Conservation (phyloP, 2,888 invertebrate species). For the Drosophila prolongata region DNA sequence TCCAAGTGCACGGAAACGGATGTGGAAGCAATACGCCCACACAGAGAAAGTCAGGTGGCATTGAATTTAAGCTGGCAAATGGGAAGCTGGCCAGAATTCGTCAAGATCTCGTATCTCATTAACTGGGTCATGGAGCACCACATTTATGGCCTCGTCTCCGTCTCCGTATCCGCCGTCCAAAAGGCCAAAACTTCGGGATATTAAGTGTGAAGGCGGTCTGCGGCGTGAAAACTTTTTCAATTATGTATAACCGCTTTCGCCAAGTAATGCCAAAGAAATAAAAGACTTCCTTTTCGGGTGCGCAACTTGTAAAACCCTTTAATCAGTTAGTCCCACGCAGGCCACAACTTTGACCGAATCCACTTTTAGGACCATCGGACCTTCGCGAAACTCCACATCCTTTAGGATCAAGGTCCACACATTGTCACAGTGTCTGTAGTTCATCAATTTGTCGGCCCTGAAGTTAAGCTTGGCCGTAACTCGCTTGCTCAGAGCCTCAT, state of each 20-base stretch:
- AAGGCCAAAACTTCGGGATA: constrained; percentile 47
- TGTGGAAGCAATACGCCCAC: constrained; percentile 59
- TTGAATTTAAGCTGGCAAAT: constrained; percentile 5
- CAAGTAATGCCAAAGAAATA: constrained; percentile 29
- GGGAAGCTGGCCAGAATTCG: constrained; percentile 19
- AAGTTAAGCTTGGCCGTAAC: neutral
- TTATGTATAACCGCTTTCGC: constrained; percentile 56
- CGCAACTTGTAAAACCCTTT: neutral
- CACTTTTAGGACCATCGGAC: neutral
- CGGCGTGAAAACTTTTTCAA: constrained; percentile 67
- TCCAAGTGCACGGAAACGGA: constrained; percentile 45
- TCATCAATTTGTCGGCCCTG: neutral
- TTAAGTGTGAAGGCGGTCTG: constrained; percentile 55
- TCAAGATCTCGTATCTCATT: constrained; percentile 24
- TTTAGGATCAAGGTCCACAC: neutral
- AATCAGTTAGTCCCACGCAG: neutral
- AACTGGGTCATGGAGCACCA: constrained; percentile 23
- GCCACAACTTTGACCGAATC: constrained; percentile 1
- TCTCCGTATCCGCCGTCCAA: constrained; percentile 5
- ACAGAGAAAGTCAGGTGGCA: constrained; percentile 4
- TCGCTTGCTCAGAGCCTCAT: neutral
- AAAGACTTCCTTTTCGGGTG: neutral
- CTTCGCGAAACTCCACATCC: neutral
- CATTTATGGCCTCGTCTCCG: constrained; percentile 7
- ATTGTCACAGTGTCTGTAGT: neutral